phyloP scores from a whole-genome alignment of 2,113 vertebrate genomes.

The Campylomormyrus numenius region DNA sequence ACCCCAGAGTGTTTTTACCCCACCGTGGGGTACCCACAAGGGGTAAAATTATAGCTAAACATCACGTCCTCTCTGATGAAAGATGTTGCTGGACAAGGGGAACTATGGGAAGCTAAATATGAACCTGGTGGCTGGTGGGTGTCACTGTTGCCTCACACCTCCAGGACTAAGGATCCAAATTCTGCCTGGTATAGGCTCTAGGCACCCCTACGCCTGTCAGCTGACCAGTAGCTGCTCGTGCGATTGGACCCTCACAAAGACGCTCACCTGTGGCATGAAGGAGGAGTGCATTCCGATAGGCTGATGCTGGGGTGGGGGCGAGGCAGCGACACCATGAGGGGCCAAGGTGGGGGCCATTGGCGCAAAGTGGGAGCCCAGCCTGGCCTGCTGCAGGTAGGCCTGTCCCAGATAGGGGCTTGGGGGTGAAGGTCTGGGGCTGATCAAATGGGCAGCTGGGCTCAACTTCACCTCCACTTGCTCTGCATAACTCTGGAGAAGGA shows the following conservation, averaged over 20 bases:
- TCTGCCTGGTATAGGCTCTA: background rate
- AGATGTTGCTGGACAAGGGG: conserved; percentile 31
- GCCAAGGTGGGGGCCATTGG: conserved; percentile 60
- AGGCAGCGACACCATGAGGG: conserved; percentile 68
- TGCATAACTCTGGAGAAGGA: conserved; percentile 75
- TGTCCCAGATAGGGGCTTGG: conserved; percentile 80
- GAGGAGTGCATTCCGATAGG: conserved; percentile 58
- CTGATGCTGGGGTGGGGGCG: conserved; percentile 78
- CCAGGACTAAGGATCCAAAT: background rate
- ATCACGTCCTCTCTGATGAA: conserved; percentile 26
- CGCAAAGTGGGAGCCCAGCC: conserved; percentile 75
- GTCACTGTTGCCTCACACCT: background rate
- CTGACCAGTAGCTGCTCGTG: background rate
- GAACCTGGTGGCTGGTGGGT: background rate
- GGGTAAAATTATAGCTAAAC: background rate
- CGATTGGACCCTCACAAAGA: background rate
- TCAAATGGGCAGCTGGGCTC: conserved; percentile 77
- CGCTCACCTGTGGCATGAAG: conserved; percentile 82
- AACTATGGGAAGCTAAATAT: background rate
- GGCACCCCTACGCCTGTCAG: background rate
- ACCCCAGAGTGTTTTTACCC: background rate
- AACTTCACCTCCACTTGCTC: conserved; percentile 85
- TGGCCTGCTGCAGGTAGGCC: conserved; percentile 68
- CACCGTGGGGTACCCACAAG: background rate
- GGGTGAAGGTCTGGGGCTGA: conserved; percentile 76